Evolutionary conservation across 2,113 vertebrate species (phyloP).

Genomic region (Raja brachyura): DNA sequence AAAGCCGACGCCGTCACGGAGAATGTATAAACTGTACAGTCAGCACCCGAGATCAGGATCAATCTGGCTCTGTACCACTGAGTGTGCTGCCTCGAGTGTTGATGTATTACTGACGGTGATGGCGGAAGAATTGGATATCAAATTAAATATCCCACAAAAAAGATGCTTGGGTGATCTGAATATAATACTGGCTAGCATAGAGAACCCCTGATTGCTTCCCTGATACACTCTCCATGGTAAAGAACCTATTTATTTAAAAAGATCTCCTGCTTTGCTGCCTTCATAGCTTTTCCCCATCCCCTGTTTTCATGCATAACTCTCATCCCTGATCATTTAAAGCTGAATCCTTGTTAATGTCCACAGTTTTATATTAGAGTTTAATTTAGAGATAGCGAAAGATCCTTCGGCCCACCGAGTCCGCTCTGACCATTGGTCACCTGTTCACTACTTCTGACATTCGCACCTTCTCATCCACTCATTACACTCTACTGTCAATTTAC

Average conservation of each 20-base stretch:
- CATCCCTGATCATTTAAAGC: neutral
- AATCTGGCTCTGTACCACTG: too few species aligned
- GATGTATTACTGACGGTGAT: neutral
- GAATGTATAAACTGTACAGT: too few species aligned
- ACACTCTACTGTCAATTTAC: too few species aligned
- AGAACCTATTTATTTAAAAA: neutral
- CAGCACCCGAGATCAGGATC: too few species aligned
- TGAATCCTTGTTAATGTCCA: neutral
- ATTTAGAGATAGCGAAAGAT: too few species aligned
- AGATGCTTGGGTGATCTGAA: neutral
- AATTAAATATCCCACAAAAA: neutral
- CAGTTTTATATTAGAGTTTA: too few species aligned
- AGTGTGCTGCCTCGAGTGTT: neutral
- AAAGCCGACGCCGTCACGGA: too few species aligned
- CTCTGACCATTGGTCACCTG: too few species aligned
- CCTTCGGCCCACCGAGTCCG: too few species aligned
- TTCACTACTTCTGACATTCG: too few species aligned
- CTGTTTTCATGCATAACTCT: neutral
- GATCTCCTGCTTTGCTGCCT: neutral
- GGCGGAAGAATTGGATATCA: too few species aligned
- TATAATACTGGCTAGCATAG: neutral
- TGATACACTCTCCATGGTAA: neutral
- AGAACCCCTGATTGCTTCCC: neutral
- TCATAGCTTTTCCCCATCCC: neutral
- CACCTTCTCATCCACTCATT: too few species aligned